A percentile compares a stretch with the other conserved stretches of the same genome.
phyloP scores from a whole-genome alignment of 2,113 vertebrate species.

The Cichladusa arquata region DNA sequence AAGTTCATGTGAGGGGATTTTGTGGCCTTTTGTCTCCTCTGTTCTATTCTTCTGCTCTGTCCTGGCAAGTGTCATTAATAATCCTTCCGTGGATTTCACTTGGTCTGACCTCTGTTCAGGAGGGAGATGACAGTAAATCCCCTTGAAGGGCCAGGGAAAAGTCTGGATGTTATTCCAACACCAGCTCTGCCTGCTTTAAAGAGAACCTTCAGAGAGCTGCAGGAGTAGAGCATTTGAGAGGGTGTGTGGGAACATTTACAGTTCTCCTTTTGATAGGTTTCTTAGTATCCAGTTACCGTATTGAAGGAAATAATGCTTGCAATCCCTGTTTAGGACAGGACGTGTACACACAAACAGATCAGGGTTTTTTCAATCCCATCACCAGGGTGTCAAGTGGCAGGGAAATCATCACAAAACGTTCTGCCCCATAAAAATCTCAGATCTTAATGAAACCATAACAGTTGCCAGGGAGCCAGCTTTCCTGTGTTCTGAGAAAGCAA shows the following conservation, averaged over 20 bases:
- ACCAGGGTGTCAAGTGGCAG: neutral
- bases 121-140: neutral
- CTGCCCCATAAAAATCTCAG: neutral
- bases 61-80: neutral
- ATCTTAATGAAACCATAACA: neutral
- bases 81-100: neutral
- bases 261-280: neutral
- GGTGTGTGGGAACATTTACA: fast-evolving
- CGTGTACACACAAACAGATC: neutral
- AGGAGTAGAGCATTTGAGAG: neutral
- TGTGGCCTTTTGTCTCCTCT: neutral
- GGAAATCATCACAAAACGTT: neutral
- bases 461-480: neutral
- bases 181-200: neutral
- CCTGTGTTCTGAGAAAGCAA: neutral
- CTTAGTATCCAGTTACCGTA: neutral
- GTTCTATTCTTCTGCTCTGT: neutral
- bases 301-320: neutral
- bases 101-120: neutral
- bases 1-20: neutral
- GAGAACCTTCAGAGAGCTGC: neutral
- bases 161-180: neutral
- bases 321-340: neutral
- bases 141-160: neutral
- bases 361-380: neutral